A percentile compares a stretch with the other conserved stretches of the same genome.
Conservation (phyloP, 1,140 invertebrate species). For the Neuroterus valhalla region DNA sequence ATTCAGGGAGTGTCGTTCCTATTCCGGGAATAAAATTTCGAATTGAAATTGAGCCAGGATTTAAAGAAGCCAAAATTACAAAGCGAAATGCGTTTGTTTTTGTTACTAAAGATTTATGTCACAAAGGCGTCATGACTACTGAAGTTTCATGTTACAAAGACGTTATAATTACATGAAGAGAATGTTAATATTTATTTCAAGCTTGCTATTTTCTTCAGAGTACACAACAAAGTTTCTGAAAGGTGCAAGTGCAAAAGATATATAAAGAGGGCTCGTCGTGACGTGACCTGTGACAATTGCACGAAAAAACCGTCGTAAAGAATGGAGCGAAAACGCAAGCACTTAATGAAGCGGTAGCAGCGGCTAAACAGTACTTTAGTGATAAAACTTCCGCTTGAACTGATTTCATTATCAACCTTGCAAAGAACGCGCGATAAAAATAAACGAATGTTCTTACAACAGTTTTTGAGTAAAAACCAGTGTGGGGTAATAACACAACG, state of each 20-base stretch:
- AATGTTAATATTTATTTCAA: neutral
- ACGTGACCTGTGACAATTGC: neutral
- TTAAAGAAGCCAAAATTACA: too few relatives aligned
- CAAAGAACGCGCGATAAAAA: too few relatives aligned
- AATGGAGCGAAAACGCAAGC: neutral
- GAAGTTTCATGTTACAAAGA: neutral
- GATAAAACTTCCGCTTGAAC: neutral
- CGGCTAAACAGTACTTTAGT: neutral
- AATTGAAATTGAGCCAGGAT: too few relatives aligned
- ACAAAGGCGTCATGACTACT: too few relatives aligned
- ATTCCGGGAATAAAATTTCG: too few relatives aligned
- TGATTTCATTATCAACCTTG: too few relatives aligned
- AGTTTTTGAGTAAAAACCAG: too few relatives aligned
- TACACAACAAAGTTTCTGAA: neutral
- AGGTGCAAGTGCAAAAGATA: neutral
- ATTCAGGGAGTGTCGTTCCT: too few relatives aligned
- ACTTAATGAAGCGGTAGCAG: neutral
- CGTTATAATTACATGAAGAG: neutral
- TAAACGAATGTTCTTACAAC: too few relatives aligned
- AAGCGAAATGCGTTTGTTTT: too few relatives aligned
- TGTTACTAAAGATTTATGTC: too few relatives aligned
- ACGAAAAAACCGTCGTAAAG: neutral
- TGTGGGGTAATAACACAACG: too few relatives aligned
- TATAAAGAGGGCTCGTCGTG: neutral
- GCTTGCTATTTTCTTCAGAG: neutral